phyloP scores from a whole-genome alignment of 2,113 vertebrate genomes.

The Chiloscyllium plagiosum region DNA sequence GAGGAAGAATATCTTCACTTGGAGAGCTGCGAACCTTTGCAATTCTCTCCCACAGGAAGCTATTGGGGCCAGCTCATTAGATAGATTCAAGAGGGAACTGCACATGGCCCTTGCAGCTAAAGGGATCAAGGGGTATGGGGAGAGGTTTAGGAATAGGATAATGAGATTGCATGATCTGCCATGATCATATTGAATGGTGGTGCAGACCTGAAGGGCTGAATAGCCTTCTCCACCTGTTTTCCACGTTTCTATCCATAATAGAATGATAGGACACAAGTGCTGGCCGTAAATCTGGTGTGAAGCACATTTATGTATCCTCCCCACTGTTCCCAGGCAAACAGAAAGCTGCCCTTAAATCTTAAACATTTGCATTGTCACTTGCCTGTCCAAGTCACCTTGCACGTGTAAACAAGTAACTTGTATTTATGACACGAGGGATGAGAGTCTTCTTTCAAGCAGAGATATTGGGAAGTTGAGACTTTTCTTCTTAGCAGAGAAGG shows the following conservation, averaged over 20 bases:
- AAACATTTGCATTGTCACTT: background rate
- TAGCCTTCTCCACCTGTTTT: no score
- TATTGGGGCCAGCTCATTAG: no score
- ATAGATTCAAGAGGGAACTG: no score
- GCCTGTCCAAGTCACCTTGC: background rate
- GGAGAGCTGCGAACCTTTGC: no score
- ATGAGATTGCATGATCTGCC: no score
- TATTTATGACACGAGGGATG: background rate
- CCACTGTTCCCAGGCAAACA: background rate
- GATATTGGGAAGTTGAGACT: background rate
- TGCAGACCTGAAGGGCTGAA: no score
- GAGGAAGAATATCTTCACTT: no score
- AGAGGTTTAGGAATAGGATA: no score
- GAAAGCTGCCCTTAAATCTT: background rate
- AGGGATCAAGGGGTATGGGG: no score
- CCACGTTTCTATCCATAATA: background rate
- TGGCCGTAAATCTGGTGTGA: background rate
- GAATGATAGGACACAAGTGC: background rate
- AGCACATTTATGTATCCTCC: background rate
- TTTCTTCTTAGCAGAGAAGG: background rate
- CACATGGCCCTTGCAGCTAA: no score
- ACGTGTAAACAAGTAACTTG: background rate
- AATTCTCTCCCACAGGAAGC: no score
- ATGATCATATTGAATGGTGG: no score
- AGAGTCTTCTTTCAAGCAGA: background rate